Percentiles rank a stretch among this genome's conserved stretches.
These are phyloP conservation scores for Platysternon megacephalum DNA, from an alignment of 2,113 vertebrate species.

Conservation along the genomic window DNA sequence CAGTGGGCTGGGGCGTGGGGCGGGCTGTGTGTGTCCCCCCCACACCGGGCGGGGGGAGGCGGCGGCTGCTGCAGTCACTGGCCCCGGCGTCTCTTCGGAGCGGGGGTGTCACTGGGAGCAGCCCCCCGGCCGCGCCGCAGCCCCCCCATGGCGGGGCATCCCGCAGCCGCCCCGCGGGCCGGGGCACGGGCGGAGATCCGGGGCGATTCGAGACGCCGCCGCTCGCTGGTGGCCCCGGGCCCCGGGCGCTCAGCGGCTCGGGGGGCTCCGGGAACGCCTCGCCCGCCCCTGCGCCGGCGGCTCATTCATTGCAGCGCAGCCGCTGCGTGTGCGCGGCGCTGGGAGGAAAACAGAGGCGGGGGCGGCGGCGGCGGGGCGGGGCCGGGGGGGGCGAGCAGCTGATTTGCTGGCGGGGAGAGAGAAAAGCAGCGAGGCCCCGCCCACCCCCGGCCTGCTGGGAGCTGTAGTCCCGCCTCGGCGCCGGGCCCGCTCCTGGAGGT, in stretches of 20 bases:
- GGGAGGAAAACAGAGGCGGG: conserved; percentile 69
- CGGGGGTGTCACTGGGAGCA: neutral
- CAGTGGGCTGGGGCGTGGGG: conserved; percentile 26
- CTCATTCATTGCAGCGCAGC: conserved; percentile 70
- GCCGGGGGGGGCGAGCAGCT: neutral
- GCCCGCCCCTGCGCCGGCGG: conserved; percentile 45
- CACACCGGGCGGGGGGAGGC: neutral
- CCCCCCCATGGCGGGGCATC: conserved; percentile 24
- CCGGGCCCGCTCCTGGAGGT: no score
- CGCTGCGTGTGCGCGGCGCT: conserved; percentile 56
- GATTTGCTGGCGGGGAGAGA: neutral
- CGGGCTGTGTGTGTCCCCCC: conserved; percentile 16
- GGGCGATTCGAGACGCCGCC: neutral
- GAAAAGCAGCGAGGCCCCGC: neutral
- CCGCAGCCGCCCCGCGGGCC: neutral
- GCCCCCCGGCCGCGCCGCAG: neutral
- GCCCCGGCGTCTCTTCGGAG: neutral
- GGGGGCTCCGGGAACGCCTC: conserved; percentile 46
- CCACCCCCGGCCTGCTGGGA: conserved; percentile 66
- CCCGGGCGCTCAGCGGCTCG: neutral
- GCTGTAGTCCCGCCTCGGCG: conserved; percentile 63
- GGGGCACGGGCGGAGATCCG: neutral
- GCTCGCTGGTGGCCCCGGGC: no score
- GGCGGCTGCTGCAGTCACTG: conserved; percentile 24
- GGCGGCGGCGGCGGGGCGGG: conserved; percentile 64